Percentiles rank a stretch among this genome's conserved stretches.
Evolutionary conservation across 1,140 invertebrate species (phyloP).

Genomic region (Nephila pilipes): DNA sequence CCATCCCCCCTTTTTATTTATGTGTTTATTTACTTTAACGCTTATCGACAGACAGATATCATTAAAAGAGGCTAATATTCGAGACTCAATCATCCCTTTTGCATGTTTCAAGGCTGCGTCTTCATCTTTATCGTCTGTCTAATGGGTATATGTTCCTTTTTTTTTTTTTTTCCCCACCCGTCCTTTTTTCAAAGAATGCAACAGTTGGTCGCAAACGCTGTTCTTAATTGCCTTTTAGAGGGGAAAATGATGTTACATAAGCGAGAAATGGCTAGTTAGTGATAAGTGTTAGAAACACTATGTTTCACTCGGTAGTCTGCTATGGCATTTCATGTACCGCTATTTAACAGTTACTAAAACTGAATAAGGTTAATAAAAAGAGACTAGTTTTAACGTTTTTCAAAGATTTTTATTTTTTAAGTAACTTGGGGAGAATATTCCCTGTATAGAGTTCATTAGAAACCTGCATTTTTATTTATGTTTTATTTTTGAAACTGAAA

Average conservation of each 20-base stretch:
- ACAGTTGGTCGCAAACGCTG: neutral
- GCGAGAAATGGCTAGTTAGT: neutral
- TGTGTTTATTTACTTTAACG: conserved; percentile 21
- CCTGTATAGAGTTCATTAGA: too few species aligned
- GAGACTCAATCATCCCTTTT: neutral
- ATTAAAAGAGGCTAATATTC: conserved; percentile 27
- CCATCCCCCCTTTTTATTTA: neutral
- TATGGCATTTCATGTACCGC: neutral
- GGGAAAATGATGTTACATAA: neutral
- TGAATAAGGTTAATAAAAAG: too few species aligned
- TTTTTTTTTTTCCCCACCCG: too few species aligned
- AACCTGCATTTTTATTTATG: too few species aligned
- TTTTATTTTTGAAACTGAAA: too few species aligned
- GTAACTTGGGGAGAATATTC: too few species aligned
- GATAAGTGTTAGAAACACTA: neutral
- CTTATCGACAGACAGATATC: conserved; percentile 38
- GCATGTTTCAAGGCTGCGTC: neutral
- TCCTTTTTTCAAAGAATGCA: neutral
- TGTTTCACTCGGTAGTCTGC: neutral
- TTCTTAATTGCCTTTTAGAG: neutral
- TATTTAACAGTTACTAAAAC: neutral
- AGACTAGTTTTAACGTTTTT: too few species aligned
- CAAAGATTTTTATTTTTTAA: too few species aligned
- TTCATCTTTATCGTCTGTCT: conserved; percentile 15
- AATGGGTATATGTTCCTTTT: neutral